Percentiles rank a stretch among this genome's conserved stretches.
Evolutionary conservation across 2,888 invertebrate genomes (phyloP).

Genomic region (Thymelicus sylvestris): DNA sequence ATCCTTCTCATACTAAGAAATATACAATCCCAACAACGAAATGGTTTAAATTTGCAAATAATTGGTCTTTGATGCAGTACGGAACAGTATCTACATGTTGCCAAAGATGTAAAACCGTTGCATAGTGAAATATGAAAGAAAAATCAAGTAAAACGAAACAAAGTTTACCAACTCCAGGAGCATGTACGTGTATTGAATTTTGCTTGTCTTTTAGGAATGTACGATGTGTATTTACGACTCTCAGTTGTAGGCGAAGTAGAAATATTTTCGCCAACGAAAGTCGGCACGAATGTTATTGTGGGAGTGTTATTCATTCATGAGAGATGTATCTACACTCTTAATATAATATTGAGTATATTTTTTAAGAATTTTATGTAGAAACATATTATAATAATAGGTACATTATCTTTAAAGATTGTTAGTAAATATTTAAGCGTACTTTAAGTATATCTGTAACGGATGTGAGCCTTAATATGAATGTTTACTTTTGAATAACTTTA

Average conservation of each 20-base stretch:
- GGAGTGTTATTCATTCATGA: not conserved
- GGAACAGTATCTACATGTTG: not conserved
- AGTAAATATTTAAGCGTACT: too few species aligned
- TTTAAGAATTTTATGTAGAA: too few species aligned
- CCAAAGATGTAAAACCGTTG: conserved; percentile 8
- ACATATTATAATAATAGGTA: too few species aligned
- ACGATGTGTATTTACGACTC: conserved; percentile 27
- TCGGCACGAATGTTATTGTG: not conserved
- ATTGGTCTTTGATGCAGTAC: not conserved
- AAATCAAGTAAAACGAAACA: conserved; percentile 26
- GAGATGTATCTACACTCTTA: not conserved
- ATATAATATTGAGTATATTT: too few species aligned
- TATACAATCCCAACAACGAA: not conserved
- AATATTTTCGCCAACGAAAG: conserved; percentile 18
- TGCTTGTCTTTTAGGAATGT: conserved; percentile 16
- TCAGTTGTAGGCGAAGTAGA: conserved; percentile 13
- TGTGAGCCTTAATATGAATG: too few species aligned
- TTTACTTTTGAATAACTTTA: too few species aligned
- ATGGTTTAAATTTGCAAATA: not conserved
- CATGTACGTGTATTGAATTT: conserved; percentile 26
- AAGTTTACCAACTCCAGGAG: conserved; percentile 21
- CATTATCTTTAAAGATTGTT: too few species aligned
- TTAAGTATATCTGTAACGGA: too few species aligned
- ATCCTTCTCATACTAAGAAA: not conserved
- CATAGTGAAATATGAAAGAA: conserved; percentile 12